Base-by-base conservation (phyloP, 2,888 invertebrate genomes). In the Drosophila limbata region DNA sequence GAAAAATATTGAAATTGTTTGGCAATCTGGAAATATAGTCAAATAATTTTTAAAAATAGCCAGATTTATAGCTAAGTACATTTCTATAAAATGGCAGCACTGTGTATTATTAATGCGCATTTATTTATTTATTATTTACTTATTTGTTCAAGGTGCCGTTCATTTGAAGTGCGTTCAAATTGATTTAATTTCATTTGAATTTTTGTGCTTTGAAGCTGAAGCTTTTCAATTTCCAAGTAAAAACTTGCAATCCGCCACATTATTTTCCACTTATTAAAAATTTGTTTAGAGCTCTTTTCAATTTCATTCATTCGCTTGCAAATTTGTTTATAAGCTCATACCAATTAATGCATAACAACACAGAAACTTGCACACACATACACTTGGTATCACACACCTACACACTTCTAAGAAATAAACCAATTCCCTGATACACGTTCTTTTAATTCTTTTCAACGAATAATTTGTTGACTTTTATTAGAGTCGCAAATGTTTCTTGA, bases 111-210 rank as follows among this genome's bases (percentile, higher is more conserved):
- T 61, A 65, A 69, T 59, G 68, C 68, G 68, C 64, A 73, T 59
- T 69, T 64, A 40, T 64, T 69, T 71, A 63, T 59, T 65, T 62
- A 55, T 51, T 52, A 47, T 72, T 53, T 57, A 64, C 56, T 53
- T 39, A 47, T 68, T 68, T 51, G 42, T n/a, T 19, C 13, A 56
- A 40, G 64, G 59, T 48, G 64, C 53, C 59, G 31, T 52, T 42
- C 57, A 59, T 59, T 63, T 75, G 71, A 71, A 76, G 66, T 72
- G 60, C 37, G n/a, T 50, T 15, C 21, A 15, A 11, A 59, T 75
- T 35, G 33, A 62, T 51, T 65, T 19, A 21, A 25, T 52, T 66
- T 75, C 67, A 45, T 21, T 45, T 51, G 59, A 68, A 77, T 51
- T 40, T 33, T 31, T 42, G 4, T 25, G 19, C 25, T 37, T 45